Evolutionary conservation across 1,140 invertebrate genomes (phyloP).

Genomic region (Anastrepha obliqua): DNA sequence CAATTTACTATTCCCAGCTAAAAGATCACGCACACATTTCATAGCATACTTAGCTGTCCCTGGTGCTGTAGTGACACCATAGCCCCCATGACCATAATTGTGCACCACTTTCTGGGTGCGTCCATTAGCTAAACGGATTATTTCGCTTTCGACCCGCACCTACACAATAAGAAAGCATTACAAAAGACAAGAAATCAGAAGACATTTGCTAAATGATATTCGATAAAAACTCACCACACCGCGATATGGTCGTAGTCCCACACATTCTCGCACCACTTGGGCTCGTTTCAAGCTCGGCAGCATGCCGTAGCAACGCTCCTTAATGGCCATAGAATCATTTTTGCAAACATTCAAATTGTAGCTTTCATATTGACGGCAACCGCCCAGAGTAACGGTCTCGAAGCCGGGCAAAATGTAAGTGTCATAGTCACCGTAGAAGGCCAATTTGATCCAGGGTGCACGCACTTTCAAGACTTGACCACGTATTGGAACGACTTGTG

Average conservation of each 20-base stretch:
- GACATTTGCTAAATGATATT: neutral
- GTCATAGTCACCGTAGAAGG: conserved; percentile 88
- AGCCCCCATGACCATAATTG: conserved; percentile 95
- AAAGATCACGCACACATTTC: conserved; percentile 78
- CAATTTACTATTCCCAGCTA: conserved; percentile 76
- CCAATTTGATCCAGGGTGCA: conserved; percentile 93
- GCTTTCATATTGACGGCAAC: conserved; percentile 87
- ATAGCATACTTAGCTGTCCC: conserved; percentile 88
- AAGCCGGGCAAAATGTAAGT: conserved; percentile 90
- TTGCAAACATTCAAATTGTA: conserved; percentile 82
- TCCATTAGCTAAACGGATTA: conserved; percentile 67
- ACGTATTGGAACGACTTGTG: conserved; percentile 86
- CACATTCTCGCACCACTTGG: conserved; percentile 79
- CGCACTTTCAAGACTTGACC: conserved; percentile 91
- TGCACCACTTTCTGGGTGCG: conserved; percentile 83
- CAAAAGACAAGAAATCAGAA: too few relatives aligned
- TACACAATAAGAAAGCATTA: neutral
- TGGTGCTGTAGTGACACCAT: conserved; percentile 90
- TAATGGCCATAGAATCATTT: conserved; percentile 84
- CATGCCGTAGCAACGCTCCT: conserved; percentile 82
- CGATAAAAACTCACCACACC: conserved; percentile 71
- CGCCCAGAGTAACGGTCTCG: conserved; percentile 86
- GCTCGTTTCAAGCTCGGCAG: conserved; percentile 83
- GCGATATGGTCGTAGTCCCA: conserved; percentile 87
- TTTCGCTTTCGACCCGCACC: conserved; percentile 84